A percentile compares a stretch with the other conserved stretches of the same genome.
Evolutionary conservation across 2,797 vertebrate species (phyloP).

Genomic region (Urosaurus nigricauda): DNA sequence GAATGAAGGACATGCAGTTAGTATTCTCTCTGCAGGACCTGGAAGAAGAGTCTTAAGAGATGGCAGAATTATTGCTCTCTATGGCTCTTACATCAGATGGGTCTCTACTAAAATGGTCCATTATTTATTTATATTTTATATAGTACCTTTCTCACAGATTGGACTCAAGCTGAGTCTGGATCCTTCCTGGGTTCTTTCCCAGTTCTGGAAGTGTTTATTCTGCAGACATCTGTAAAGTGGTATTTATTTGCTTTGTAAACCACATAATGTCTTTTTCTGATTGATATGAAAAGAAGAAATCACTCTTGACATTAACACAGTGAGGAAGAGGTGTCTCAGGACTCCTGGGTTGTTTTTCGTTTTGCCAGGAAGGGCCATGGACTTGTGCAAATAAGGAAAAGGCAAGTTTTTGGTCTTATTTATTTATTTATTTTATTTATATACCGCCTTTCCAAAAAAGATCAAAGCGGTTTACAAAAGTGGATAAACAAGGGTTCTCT

Average conservation of each 20-base stretch:
- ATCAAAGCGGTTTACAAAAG: too few relatives aligned
- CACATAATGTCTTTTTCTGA: not conserved
- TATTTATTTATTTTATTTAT: too few relatives aligned
- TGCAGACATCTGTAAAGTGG: conserved; percentile 7
- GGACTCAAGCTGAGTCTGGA: not conserved
- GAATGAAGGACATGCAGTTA: not conserved
- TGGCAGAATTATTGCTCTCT: not conserved
- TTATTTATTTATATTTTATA: too few relatives aligned
- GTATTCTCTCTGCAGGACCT: not conserved
- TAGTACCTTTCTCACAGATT: too few relatives aligned
- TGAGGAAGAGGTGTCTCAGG: not conserved
- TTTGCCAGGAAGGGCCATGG: not conserved
- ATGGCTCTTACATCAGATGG: not conserved
- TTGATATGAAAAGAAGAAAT: conserved; percentile 6
- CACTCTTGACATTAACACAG: conserved; percentile 4
- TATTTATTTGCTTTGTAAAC: conserved; percentile 27
- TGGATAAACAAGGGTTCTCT: too few relatives aligned
- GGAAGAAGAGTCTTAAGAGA: too few relatives aligned
- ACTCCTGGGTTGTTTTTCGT: not conserved
- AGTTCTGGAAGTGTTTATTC: not conserved
- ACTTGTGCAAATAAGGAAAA: conserved; percentile 7
- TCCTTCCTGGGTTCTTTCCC: not conserved
- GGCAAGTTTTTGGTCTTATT: not conserved
- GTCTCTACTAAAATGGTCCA: not conserved
- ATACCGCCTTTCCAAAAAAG: too few relatives aligned